These are phyloP conservation scores for Ricordea florida DNA, from an alignment of 92 coral and sea anemone species.

Conservation along the genomic window DNA sequence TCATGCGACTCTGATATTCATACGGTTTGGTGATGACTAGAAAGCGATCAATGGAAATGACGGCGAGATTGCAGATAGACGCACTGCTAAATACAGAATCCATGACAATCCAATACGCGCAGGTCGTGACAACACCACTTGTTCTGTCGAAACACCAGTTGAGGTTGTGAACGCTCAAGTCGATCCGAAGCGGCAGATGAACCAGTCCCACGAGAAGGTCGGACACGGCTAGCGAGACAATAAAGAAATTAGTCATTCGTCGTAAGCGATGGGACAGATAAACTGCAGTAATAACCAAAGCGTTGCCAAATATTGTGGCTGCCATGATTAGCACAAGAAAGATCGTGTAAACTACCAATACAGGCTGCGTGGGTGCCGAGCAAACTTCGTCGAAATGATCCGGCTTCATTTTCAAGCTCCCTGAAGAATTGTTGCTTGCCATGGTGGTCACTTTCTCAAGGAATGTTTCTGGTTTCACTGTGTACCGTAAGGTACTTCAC, in stretches of 20 bases:
- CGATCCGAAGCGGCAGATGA: constrained; percentile 85
- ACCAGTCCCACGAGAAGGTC: constrained; percentile 79
- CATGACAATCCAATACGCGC: constrained; percentile 73
- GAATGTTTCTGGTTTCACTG: constrained; percentile 20
- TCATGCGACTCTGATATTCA: constrained; percentile 72
- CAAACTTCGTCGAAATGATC: constrained; percentile 30
- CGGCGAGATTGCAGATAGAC: constrained; percentile 86
- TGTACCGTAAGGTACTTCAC: neutral
- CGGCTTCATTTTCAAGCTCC: too few species aligned
- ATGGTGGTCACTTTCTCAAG: neutral
- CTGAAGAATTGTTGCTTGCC: constrained; percentile 5
- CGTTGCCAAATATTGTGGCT: constrained; percentile 83
- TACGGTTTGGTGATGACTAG: constrained; percentile 93
- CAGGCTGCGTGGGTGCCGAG: constrained; percentile 38
- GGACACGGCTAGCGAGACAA: constrained; percentile 87
- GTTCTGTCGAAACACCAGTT: constrained; percentile 80
- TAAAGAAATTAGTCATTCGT: constrained; percentile 83
- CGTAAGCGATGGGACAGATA: constrained; percentile 75
- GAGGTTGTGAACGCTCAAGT: constrained; percentile 73
- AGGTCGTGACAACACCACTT: constrained; percentile 28
- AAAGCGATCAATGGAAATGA: constrained; percentile 92
- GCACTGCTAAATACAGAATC: constrained; percentile 82
- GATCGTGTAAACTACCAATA: constrained; percentile 55
- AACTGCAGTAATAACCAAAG: constrained; percentile 83
- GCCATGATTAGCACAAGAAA: constrained; percentile 75